phyloP scores from a whole-genome alignment of 2,888 invertebrate species.

The Dasysyrphus albostriatus region DNA sequence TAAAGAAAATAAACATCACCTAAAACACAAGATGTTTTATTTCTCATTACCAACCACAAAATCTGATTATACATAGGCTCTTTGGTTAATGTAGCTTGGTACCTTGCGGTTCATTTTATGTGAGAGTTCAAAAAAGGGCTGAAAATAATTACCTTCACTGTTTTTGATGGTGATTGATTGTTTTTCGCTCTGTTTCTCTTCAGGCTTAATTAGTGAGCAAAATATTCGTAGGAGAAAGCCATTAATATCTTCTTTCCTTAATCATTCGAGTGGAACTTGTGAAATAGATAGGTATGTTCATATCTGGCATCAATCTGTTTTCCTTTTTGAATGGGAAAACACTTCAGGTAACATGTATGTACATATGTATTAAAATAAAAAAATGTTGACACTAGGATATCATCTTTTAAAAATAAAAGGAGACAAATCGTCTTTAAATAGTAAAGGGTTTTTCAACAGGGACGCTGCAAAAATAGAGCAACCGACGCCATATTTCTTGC shows the following conservation, averaged over 20 bases:
- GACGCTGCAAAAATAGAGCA: no score
- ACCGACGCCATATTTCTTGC: no score
- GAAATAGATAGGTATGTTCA: not conserved
- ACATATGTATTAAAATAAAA: no score
- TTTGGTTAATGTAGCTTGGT: conserved; percentile 5
- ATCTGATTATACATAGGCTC: not conserved
- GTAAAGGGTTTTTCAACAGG: no score
- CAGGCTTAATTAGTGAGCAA: conserved; percentile 32
- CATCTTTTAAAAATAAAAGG: not conserved
- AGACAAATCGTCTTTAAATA: not conserved
- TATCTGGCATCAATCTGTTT: conserved; percentile 21
- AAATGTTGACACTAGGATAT: not conserved
- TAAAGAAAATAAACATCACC: not conserved
- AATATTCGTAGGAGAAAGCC: conserved; percentile 28
- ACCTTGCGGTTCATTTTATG: not conserved
- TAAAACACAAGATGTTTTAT: conserved; percentile 20
- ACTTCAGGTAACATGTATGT: not conserved
- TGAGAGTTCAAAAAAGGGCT: conserved; percentile 30
- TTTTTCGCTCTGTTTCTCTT: not conserved
- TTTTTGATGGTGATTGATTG: conserved; percentile 42
- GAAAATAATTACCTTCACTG: conserved; percentile 37
- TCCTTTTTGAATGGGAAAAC: not conserved
- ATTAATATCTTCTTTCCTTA: conserved; percentile 34
- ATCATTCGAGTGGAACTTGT: conserved; percentile 20
- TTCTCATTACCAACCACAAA: conserved; percentile 16